Evolutionary conservation across 30 jellyfish, hydroid and myxozoan genomes (phyloP).

Genomic region (Catostylus mosaicus): DNA sequence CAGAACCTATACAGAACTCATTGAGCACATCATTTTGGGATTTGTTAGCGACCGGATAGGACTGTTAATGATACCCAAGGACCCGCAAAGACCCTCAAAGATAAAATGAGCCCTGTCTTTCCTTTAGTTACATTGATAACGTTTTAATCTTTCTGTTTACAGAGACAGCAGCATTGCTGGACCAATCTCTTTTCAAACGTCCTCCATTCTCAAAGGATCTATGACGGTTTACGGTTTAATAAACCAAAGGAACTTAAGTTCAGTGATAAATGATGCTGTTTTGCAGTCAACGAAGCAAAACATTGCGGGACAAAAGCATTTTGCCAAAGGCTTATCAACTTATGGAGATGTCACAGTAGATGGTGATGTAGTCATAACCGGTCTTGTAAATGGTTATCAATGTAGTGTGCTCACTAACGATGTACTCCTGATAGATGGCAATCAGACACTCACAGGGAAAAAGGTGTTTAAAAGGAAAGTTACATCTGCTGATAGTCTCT

Average conservation of each 20-base stretch:
- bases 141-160: too few species aligned
- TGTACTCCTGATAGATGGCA: constrained; percentile 28
- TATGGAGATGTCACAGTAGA: constrained; percentile 2
- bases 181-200: not conserved
- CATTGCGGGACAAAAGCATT: constrained; percentile 38
- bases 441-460: constrained; percentile 58
- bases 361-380: constrained; percentile 6
- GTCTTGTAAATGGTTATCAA: constrained; percentile 49
- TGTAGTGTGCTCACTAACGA: constrained; percentile 19
- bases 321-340: not conserved
- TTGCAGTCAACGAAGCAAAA: constrained; percentile 18
- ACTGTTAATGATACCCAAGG: too few species aligned
- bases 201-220: not conserved
- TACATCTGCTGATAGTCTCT: not conserved
- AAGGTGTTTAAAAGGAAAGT: not conserved
- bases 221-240: constrained; percentile 23
- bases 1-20: too few species aligned
- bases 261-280: constrained; percentile 30
- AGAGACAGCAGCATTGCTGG: constrained; percentile 10
- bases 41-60: too few species aligned
- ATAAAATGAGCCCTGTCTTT: too few species aligned
- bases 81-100: too few species aligned
- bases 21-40: too few species aligned
- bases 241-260: constrained; percentile 31
- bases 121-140: too few species aligned